Evolutionary conservation across 1,140 invertebrate species (phyloP), one percentile per base, ranked within the genome.

Genomic region (Drosophila lacteicornis): DNA sequence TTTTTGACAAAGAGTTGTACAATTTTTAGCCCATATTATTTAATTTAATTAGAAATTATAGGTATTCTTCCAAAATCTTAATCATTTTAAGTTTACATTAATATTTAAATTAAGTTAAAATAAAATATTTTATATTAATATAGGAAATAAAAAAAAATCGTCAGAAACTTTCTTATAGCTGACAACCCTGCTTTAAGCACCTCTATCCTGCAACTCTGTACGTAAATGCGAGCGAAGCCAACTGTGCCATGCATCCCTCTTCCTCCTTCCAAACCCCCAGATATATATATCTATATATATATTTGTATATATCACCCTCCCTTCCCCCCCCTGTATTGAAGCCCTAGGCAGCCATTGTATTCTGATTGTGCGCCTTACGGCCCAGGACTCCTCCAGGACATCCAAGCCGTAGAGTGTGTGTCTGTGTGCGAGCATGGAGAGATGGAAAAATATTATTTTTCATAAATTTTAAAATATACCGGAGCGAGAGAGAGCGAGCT

Each of bases 371-470:
- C 85, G 85, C 85, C 81, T 74, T 87, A 69, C 83, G 71, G 75
- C 68, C 57, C 49, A 49, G 76, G 51, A 46, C 58, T 61, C 62
- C 75, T 76, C 30, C 75, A 77, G 75, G 75, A 63, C 70, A 57
- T 36, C 49, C 38, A 50, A 33, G 42, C 56, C n/a, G 9, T 43
- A 22, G 40, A 59, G 15, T 67, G 27, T 50, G 36, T 22, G 51
- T 62, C 45, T 62, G 65, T 74, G 67, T 70, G 62, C 50, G 47
- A 75, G 82, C 74, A 43, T 68, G 50, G 38, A 50, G 50, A 82
- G 75, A 91, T 91, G 87, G 87, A 87, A 91, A 71, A 91, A 91
- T 91, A 91, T 91, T 85, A 91, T 91, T 91, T 90, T 91, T 91
- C 86, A 91, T 91, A 91, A 91, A 91, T 91, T 91, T 91, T 91